Percentiles rank a stretch among this genome's conserved stretches.
Evolutionary conservation across 23 tunicate genomes (phyloP).

Genomic region (Ascidia mentula): DNA sequence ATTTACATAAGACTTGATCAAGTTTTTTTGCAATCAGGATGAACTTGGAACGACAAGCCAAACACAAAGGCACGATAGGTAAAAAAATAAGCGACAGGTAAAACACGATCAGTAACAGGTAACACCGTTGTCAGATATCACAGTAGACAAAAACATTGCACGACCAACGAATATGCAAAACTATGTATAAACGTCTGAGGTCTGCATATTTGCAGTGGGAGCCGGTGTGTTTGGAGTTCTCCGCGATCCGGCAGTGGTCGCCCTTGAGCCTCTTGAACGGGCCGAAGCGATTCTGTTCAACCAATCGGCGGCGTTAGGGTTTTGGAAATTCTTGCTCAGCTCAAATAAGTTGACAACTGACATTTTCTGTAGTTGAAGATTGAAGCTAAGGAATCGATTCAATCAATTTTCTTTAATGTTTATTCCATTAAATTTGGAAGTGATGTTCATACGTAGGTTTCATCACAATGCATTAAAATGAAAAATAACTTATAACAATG

Average conservation of each 20-base stretch:
- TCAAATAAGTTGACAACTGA: conserved; percentile 84
- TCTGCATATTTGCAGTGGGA: conserved; percentile 69
- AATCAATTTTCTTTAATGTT: no score
- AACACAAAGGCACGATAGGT: no score
- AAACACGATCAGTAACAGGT: no score
- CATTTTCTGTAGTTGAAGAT: conserved; percentile 54
- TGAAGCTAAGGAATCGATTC: no score
- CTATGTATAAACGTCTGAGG: conserved; percentile 56
- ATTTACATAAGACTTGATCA: no score
- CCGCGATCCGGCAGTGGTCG: conserved; percentile 78
- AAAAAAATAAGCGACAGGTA: no score
- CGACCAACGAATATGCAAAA: background rate
- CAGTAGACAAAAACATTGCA: background rate
- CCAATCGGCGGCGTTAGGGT: conserved; percentile 65
- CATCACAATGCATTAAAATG: no score
- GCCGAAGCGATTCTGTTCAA: conserved; percentile 70
- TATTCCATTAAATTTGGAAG: no score
- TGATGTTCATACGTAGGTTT: no score
- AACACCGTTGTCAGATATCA: background rate
- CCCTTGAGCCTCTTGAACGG: conserved; percentile 66
- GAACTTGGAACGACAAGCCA: no score
- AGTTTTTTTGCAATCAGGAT: no score
- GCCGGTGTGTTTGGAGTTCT: conserved; percentile 85
- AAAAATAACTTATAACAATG: no score
- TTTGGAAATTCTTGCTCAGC: conserved; percentile 77